Base-by-base conservation (phyloP, 2,888 invertebrate genomes). In the Oligia fasciuncula region DNA sequence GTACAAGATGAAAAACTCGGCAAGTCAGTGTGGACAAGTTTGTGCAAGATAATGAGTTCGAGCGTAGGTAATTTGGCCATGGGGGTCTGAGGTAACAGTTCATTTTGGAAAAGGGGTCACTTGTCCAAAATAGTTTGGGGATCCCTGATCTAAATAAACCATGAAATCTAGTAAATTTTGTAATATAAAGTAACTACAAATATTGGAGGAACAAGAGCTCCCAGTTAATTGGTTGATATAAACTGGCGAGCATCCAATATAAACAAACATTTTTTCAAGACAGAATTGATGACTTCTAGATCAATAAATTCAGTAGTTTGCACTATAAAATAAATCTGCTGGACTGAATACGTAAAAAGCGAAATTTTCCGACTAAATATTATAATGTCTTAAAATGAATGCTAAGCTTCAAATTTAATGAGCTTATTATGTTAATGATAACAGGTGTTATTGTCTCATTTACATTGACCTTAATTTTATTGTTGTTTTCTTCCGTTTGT, bases 191-290 rank as follows among this genome's bases (percentile, higher is more conserved):
- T 65, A 72, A 70, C 29, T 29, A 66, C 19, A 62, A 76, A 76
- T 67, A 76, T 72, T 80, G 8, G n/a, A 74, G 43, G 80, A 83
- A 77, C 69, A 73, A 49, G 35, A 85, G 73, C 76, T 83, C 62
- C 68, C 80, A 65, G 46, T 29, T 43, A 49, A 73, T 54, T 82
- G 79, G 68, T 81, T 83, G 65, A 74, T 81, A 80, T 75, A 80
- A 79, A 83, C 84, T 91, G 91, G 91, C 88, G 73, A 80, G 19
- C 63, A 72, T 83, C 89, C 91, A 90, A 91, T 63, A 76, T 73
- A 17, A 63, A 78, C 46, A 67, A 81, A 60, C 14, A 35, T 43
- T 54, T 80, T 46, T 40, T 68, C 2, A 43, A 57, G 54, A 63
- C 63, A 62, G 5, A 66, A 66, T 77, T 83, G 19, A 80, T 66